Percentiles rank a stretch among this genome's conserved stretches.
Evolutionary conservation across 2,797 vertebrate species (phyloP).

Genomic region (Dallia pectoralis): DNA sequence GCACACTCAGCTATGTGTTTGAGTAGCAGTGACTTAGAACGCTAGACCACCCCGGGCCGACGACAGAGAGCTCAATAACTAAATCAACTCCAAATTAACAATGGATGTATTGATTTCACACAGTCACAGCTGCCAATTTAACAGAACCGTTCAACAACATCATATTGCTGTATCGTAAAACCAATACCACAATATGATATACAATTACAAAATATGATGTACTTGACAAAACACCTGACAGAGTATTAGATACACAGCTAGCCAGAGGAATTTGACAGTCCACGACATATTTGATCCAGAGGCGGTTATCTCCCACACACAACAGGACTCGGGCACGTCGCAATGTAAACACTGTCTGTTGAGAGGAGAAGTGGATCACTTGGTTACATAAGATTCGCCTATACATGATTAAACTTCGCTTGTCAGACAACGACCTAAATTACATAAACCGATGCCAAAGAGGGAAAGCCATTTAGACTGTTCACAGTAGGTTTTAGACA

Average conservation of each 20-base stretch:
- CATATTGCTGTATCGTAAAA: neutral
- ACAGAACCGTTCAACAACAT: neutral
- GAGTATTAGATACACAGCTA: neutral
- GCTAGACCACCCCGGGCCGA: too few species aligned
- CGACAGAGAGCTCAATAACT: constrained; percentile 11
- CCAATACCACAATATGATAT: neutral
- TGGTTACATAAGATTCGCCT: neutral
- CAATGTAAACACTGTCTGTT: neutral
- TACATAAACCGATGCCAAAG: neutral
- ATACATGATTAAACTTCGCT: neutral
- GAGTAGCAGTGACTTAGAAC: too few species aligned
- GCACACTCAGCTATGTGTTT: too few species aligned
- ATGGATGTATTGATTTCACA: constrained; percentile 11
- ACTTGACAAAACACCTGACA: neutral
- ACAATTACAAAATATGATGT: neutral
- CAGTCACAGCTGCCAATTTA: neutral
- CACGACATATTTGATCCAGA: neutral
- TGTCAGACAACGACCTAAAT: neutral
- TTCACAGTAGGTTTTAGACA: neutral
- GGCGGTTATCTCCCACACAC: neutral
- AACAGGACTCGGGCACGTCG: neutral
- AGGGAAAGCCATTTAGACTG: neutral
- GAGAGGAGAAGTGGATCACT: neutral
- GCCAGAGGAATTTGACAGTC: neutral
- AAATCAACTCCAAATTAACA: constrained; percentile 16